phyloP scores from a whole-genome alignment of 2,888 invertebrate genomes.

The Tetropium fuscum region DNA sequence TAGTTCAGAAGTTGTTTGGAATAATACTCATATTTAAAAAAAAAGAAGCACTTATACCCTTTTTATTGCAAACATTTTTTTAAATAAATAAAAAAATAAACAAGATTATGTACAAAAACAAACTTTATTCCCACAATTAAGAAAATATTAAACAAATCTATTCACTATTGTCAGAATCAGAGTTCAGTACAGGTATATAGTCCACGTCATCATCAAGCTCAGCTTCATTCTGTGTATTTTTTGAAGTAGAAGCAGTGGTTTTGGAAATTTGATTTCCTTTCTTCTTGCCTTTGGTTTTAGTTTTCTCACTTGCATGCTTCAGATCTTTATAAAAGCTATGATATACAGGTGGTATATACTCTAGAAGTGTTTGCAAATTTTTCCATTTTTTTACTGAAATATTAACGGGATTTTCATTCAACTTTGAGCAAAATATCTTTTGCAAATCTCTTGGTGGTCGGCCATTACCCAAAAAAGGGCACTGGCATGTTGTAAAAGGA shows the following conservation, averaged over 20 bases:
- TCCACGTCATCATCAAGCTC: too few species aligned
- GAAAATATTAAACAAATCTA: too few species aligned
- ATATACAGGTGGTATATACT: neutral
- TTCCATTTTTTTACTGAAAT: neutral
- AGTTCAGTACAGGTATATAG: too few species aligned
- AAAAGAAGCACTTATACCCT: constrained; percentile 1
- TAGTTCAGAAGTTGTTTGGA: too few species aligned
- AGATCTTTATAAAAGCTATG: neutral
- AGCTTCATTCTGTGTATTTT: too few species aligned
- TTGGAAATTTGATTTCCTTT: neutral
- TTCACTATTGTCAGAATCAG: too few species aligned
- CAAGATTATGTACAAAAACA: too few species aligned
- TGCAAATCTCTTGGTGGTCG: neutral
- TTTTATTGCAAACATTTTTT: neutral
- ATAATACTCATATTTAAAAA: neutral
- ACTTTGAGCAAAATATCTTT: neutral
- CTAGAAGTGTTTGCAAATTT: neutral
- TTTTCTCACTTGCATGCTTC: neutral
- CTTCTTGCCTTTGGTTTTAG: neutral
- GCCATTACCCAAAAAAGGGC: neutral
- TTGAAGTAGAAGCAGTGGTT: neutral
- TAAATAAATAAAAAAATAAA: too few species aligned
- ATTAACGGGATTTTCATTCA: constrained; percentile 3
- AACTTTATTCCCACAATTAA: too few species aligned
- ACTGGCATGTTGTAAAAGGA: neutral